phyloP scores from a whole-genome alignment of 2,888 invertebrate genomes.

The Rhagophthalmus giganteus region DNA sequence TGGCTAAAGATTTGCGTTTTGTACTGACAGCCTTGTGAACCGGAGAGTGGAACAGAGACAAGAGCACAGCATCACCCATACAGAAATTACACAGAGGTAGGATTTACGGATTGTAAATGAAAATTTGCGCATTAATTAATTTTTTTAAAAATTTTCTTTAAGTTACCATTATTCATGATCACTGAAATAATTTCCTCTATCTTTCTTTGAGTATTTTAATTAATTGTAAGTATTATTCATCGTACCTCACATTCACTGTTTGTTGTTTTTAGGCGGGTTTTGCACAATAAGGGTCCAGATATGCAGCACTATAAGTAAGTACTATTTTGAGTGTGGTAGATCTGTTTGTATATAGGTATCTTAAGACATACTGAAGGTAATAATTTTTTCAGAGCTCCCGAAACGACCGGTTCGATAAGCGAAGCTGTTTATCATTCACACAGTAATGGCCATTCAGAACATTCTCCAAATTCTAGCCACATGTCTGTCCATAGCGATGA shows the following conservation, averaged over 20 bases:
- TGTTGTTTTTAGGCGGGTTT: conserved; percentile 62
- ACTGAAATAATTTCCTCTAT: no score
- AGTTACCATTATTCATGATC: background rate
- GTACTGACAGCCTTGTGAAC: conserved; percentile 64
- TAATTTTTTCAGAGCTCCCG: conserved; percentile 34
- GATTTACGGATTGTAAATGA: conserved; percentile 26
- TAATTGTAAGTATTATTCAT: conserved; percentile 14
- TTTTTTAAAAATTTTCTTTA: background rate
- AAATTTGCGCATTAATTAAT: background rate
- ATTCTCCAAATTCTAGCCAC: conserved; percentile 63
- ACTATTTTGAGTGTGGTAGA: no score
- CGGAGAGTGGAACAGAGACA: conserved; percentile 69
- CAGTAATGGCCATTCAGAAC: conserved; percentile 68
- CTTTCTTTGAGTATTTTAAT: no score
- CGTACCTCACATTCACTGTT: conserved; percentile 47
- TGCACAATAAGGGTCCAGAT: conserved; percentile 65
- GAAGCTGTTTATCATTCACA: conserved; percentile 56
- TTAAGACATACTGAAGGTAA: no score
- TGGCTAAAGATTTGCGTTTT: conserved; percentile 35
- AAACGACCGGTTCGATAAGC: conserved; percentile 37
- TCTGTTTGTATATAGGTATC: no score
- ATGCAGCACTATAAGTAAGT: conserved; percentile 70
- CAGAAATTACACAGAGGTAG: conserved; percentile 69
- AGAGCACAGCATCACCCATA: conserved; percentile 69
- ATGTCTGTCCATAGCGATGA: conserved; percentile 59